Evolutionary conservation across 1,140 invertebrate genomes (phyloP).

Genomic region (Drosophila orena): DNA sequence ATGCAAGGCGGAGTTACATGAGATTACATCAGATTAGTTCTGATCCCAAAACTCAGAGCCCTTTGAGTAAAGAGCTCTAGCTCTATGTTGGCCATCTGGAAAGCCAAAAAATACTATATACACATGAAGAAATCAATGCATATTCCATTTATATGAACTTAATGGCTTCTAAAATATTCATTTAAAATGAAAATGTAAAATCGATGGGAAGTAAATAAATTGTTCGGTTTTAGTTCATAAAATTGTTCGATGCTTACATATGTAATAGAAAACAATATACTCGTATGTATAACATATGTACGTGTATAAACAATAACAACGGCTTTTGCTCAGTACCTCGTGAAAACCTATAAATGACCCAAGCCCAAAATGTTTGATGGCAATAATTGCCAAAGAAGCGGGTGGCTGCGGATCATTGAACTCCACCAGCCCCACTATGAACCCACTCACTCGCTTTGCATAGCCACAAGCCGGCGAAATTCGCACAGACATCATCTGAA

Average conservation of each 20-base stretch:
- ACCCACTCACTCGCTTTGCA: slow-evolving; percentile 66
- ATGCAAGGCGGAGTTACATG: slow-evolving; percentile 63
- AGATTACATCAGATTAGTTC: slow-evolving; percentile 7
- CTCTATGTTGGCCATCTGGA: slow-evolving; percentile 13
- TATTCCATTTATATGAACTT: background rate
- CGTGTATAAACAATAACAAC: no score
- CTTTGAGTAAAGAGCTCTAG: background rate
- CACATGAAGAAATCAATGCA: slow-evolving; percentile 7
- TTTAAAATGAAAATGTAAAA: background rate
- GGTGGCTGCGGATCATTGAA: slow-evolving; percentile 69
- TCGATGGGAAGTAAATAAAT: background rate
- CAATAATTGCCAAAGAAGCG: slow-evolving; percentile 37
- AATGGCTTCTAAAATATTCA: background rate
- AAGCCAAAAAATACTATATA: background rate
- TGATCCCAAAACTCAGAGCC: slow-evolving; percentile 12
- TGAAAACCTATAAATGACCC: slow-evolving; percentile 36
- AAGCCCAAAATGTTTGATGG: slow-evolving; percentile 2
- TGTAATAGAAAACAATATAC: no score
- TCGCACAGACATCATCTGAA: slow-evolving; percentile 58
- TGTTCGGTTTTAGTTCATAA: background rate
- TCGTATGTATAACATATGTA: no score
- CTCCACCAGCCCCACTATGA: slow-evolving; percentile 38
- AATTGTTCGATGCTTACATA: no score
- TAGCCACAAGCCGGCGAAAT: slow-evolving; percentile 44
- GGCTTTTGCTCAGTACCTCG: slow-evolving; percentile 24